phyloP scores from a whole-genome alignment of 2,888 invertebrate genomes.

The Eilema sororculum region DNA sequence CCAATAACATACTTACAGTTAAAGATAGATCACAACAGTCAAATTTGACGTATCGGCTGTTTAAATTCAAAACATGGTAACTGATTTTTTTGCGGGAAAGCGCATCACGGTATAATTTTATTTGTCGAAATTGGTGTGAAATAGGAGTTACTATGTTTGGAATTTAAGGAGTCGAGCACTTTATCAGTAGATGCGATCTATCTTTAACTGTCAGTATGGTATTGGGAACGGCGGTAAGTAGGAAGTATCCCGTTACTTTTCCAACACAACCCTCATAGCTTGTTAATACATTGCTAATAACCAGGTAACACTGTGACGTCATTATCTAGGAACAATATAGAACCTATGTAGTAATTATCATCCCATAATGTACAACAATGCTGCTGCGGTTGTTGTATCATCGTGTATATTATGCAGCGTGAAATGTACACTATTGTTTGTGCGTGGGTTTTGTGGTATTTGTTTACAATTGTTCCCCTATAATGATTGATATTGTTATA shows the following conservation, averaged over 20 bases:
- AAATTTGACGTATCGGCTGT: too few species aligned
- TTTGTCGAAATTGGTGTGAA: too few species aligned
- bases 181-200: too few species aligned
- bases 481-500: not conserved
- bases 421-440: slow-evolving; percentile 14
- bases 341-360: slow-evolving; percentile 22
- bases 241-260: not conserved
- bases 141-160: too few species aligned
- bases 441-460: not conserved
- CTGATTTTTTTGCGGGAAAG: too few species aligned
- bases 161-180: too few species aligned
- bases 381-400: slow-evolving; percentile 22
- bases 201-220: too few species aligned
- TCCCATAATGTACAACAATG: slow-evolving; percentile 28
- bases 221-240: too few species aligned
- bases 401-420: slow-evolving; percentile 19
- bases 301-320: not conserved
- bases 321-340: not conserved
- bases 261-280: not conserved
- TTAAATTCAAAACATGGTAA: too few species aligned
- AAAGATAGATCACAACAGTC: too few species aligned
- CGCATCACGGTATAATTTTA: too few species aligned
- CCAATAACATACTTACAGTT: too few species aligned
- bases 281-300: not conserved
- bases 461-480: slow-evolving; percentile 4